Evolutionary conservation across 2,797 vertebrate genomes (phyloP), one percentile per base, ranked within the genome.

Genomic region (Lutjanus argentimaculatus): DNA sequence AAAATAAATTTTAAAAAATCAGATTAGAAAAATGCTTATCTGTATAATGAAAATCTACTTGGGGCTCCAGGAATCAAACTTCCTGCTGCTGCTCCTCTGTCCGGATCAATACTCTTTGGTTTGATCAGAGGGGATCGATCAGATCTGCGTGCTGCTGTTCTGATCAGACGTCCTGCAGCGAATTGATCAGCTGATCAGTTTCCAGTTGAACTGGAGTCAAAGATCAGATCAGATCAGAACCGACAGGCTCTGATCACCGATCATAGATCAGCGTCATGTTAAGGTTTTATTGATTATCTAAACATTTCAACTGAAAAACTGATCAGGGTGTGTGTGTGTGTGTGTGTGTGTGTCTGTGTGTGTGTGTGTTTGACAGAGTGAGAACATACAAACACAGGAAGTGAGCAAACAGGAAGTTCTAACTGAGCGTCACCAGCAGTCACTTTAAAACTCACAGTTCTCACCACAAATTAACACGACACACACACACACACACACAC

Each of bases 311-410:
- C 22, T n/a, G 6, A 21, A 30, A 40, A 19, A 53, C 12, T 66
- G 36, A 42, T 14, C 1, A 4, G 36, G 7, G 15, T 36, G 40
- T 42, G 65, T 42, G 51, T 42, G 65, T 42, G 40, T 70, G 46
- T 25, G 69, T 51, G 56, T 61, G 69, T 71, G 57, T 72, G 69
- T 61, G 46, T 36, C 11, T 70, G 68, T 30, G 67, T 36, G 56
- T 58, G 43, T 48, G 45, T 48, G 67, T 45, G 66, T 56, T n/a
- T 58, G 55, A 46, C 43, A 43, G 25, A 30, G 25, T 30, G 25
- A 30, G 25, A 30, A 56, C 62, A 65, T 40, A 66, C 22, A 58
- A 55, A 63, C 8, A 57, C 22, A 67, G 53, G 53, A 74, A 74
- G 17, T 64, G 52, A 65, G 22, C 61, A 74, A 73, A 64, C 2